phyloP scores from a whole-genome alignment of 2,888 invertebrate species.

The Lithophane ornitopus region DNA sequence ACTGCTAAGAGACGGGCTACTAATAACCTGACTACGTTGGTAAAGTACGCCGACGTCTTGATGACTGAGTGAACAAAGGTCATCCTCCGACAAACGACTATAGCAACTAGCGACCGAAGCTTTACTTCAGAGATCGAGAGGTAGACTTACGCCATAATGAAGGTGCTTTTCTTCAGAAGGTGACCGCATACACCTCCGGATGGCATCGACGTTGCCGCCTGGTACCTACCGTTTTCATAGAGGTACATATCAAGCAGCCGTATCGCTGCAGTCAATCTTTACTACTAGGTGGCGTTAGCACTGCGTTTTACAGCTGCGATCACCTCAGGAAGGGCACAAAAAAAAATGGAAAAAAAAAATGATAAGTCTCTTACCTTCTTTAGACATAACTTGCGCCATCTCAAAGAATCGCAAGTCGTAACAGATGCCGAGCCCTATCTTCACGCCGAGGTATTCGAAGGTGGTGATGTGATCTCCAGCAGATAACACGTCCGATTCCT shows the following conservation, averaged over 20 bases:
- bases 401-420: slow-evolving; percentile 98
- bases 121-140: neutral
- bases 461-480: slow-evolving; percentile 94
- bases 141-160: neutral
- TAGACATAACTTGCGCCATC: slow-evolving; percentile 94
- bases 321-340: neutral
- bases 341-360: neutral
- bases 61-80: too few relatives aligned
- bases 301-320: too few relatives aligned
- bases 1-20: neutral
- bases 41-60: neutral
- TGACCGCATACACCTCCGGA: neutral
- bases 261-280: neutral
- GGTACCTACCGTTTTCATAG: neutral
- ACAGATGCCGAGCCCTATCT: slow-evolving; percentile 97
- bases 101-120: neutral
- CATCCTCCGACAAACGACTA: neutral
- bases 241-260: neutral
- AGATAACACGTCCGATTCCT: slow-evolving; percentile 96
- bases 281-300: neutral
- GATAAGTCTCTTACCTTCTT: slow-evolving; percentile 65
- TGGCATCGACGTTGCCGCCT: neutral
- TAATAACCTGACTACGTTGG: neutral
- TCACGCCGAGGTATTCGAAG: slow-evolving; percentile 93
- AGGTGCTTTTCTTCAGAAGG: neutral